Evolutionary conservation across 2,888 invertebrate species (phyloP), one percentile per base, ranked within the genome.

Genomic region (Spodoptera exigua): DNA sequence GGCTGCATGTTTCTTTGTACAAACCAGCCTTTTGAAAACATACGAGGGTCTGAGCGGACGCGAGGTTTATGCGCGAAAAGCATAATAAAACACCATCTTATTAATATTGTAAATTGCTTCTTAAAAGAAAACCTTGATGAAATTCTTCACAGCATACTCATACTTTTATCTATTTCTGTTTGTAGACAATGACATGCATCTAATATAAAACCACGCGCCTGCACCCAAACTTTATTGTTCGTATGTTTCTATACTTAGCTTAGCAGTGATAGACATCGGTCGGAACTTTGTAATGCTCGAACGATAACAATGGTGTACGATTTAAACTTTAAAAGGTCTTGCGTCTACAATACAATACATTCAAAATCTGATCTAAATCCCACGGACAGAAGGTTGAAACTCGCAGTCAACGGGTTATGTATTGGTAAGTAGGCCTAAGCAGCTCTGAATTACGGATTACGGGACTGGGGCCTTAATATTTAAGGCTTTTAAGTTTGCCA

Each of bases 241-340:
- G 53, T 65, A 59, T 62, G 57, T 72, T 71, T 75, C 61, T 58
- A 60, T 58, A 56, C 45, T 53, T 47, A 51, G 61, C 49, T 54
- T 55, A 62, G 56, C 49, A 52, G 49, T 45, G 54, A 69, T 62
- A 69, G 52, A 61, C 66, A 77, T 78, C 70, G 65, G 75, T 76
- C 81, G 78, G 81, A 82, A 84, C 75, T 73, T 73, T 60, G 69
- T 72, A 70, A 75, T 73, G 81, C 74, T 77, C 75, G 57, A 75
- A 51, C 70, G 79, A 82, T 72, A 73, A 84, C 83, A 84, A 82
- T 81, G 59, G 73, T 56, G 46, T 43, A 67, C 59, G 66, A 59
- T 61, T 68, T 46, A 48, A 54, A 64, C 60, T 53, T 47, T 60
- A 40, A 75, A 78, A 74, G 66, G 65, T 47, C 63, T 59, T 49